A percentile compares a stretch with the other conserved stretches of the same genome.
These are phyloP conservation scores for Seriola aureovittata DNA, from an alignment of 2,113 vertebrate genomes.

Conservation along the genomic window DNA sequence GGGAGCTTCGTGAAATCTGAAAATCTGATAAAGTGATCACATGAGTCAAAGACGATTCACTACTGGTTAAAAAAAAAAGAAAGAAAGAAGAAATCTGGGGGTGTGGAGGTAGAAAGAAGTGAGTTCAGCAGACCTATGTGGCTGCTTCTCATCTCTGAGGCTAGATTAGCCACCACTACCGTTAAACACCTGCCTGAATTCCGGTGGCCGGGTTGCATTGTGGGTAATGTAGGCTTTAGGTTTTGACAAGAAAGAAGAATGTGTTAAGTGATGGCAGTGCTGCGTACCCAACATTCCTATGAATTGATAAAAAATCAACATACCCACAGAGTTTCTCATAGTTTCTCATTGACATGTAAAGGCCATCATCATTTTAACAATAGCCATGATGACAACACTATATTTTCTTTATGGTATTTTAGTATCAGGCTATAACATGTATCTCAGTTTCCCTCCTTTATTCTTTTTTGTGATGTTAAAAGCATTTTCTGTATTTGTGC, in stretches of 20 bases:
- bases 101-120: not conserved
- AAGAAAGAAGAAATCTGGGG: too few species aligned
- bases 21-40: not conserved
- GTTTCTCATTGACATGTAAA: too few species aligned
- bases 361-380: too few species aligned
- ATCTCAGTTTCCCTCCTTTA: not conserved
- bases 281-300: too few species aligned
- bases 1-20: not conserved
- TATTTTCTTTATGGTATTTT: too few species aligned
- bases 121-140: not conserved
- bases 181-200: too few species aligned
- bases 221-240: not conserved
- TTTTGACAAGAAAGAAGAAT: not conserved
- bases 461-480: too few species aligned
- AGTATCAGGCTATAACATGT: too few species aligned
- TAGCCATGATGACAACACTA: not conserved
- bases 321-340: not conserved
- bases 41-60: not conserved
- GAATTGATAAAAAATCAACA: not conserved
- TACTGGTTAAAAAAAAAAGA: not conserved
- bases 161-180: not conserved
- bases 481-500: not conserved
- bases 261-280: too few species aligned
- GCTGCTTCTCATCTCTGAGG: not conserved
- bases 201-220: not conserved